These are phyloP conservation scores for Incurvaria masculella DNA, from an alignment of 2,888 invertebrate species.

Conservation along the genomic window DNA sequence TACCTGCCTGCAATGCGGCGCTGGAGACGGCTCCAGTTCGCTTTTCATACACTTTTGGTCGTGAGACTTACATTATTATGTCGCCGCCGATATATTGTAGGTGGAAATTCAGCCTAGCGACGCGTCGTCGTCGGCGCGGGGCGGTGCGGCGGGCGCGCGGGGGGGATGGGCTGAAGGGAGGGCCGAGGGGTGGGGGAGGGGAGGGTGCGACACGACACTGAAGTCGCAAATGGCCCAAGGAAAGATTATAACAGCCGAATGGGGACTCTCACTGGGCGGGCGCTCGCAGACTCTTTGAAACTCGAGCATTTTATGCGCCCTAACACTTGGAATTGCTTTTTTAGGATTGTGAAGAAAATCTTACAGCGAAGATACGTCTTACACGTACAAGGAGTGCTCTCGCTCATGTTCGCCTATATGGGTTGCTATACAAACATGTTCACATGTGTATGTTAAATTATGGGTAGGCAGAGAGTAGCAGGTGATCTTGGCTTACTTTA, in stretches of 20 bases:
- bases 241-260: background rate
- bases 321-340: too few species aligned
- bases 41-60: slow-evolving; percentile 36
- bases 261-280: background rate
- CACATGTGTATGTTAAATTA: too few species aligned
- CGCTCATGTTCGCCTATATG: too few species aligned
- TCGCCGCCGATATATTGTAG: slow-evolving; percentile 15
- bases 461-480: too few species aligned
- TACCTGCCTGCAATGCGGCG: slow-evolving; percentile 10
- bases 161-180: background rate
- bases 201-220: background rate
- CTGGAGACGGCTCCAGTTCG: slow-evolving; percentile 19
- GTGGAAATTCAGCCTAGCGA: slow-evolving; percentile 7
- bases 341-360: too few species aligned
- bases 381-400: too few species aligned
- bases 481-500: too few species aligned
- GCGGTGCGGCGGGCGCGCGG: slow-evolving; percentile 4
- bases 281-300: background rate
- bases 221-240: background rate
- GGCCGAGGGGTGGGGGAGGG: background rate
- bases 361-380: too few species aligned
- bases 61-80: slow-evolving; percentile 14
- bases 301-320: too few species aligned
- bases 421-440: too few species aligned
- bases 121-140: slow-evolving; percentile 1